Evolutionary conservation across 23 tunicate species (phyloP), one percentile per base, ranked within the genome.

Genomic region (Clavelina lepadiformis): DNA sequence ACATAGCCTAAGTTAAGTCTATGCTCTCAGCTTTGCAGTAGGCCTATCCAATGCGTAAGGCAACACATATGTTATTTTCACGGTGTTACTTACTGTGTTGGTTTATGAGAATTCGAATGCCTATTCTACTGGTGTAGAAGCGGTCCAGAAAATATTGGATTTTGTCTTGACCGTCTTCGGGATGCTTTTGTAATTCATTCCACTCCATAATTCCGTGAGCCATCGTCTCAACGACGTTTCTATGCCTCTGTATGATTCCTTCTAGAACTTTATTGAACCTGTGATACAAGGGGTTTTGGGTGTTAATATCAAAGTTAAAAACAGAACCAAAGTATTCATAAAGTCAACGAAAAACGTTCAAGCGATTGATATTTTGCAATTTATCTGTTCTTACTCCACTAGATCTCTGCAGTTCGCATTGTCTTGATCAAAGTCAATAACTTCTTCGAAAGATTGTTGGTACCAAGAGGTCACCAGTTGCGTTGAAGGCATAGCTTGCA

Each of bases 111-210:
- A 94, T 69, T 61, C 99, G 80, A 61, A 94, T 94, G 27, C 96
- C 99, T 49, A 94, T 94, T 58, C 99, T 76, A 41, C 96, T 85
- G 61, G 94, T 94, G 73, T 86, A 94, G 69, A 94, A 94, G 5
- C 99, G 84, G 71, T 94, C 99, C 19, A 94, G 81, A 51, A 94
- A 94, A 82, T 94, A 94, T 58, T 94, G 95, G 30, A 86, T 82
- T 50, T 94, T 94, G 46, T 94, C 99, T 38, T 75, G 77, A 61
- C 76, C 72, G 31, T 56, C 72, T 5, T 59, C 79, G 15, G 25
- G 1, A 38, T 36, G 69, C 19, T 54, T 19, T 1, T 68, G 36
- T 5, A 25, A 33, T 38, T 80, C 95, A 51, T 75, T 74, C 89
- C 94, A 94, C 51, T 94, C 99, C 91, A 86, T 80, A 1, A 94